Evolutionary conservation across 2,113 vertebrate genomes (phyloP).

Genomic region (Garra rufa): DNA sequence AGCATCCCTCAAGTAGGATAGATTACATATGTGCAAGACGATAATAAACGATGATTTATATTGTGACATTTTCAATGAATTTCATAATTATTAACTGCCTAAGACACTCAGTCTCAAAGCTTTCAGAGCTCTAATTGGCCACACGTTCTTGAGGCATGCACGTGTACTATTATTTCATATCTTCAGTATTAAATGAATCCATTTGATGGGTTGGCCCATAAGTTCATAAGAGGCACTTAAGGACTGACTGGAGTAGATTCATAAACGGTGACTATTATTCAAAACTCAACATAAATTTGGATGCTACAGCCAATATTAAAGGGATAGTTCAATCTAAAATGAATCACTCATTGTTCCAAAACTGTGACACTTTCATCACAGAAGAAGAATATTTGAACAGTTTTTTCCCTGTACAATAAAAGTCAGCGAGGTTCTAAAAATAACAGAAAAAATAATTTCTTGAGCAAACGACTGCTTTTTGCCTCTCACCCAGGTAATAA

Average conservation of each 20-base stretch:
- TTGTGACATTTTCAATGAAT: not conserved
- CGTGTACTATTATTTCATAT: not conserved
- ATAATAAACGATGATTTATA: not conserved
- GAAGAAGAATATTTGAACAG: no score
- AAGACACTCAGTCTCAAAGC: not conserved
- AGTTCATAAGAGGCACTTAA: not conserved
- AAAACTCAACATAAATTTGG: not conserved
- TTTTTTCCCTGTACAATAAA: no score
- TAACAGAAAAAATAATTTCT: not conserved
- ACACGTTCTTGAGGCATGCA: not conserved
- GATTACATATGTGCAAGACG: not conserved
- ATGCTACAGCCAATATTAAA: not conserved
- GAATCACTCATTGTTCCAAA: not conserved
- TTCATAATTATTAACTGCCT: not conserved
- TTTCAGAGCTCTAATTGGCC: not conserved
- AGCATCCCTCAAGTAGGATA: not conserved
- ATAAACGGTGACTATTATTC: not conserved
- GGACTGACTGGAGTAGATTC: not conserved
- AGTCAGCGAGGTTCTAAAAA: not conserved
- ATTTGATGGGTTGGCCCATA: not conserved
- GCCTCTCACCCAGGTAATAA: conserved; percentile 2
- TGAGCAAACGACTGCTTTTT: not conserved
- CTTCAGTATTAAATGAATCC: not conserved
- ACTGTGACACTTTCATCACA: no score
- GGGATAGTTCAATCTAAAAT: not conserved